A percentile compares a stretch with the other conserved stretches of the same genome.
phyloP scores from a whole-genome alignment of 2,888 invertebrate genomes.

The Ophonus ardosiacus region DNA sequence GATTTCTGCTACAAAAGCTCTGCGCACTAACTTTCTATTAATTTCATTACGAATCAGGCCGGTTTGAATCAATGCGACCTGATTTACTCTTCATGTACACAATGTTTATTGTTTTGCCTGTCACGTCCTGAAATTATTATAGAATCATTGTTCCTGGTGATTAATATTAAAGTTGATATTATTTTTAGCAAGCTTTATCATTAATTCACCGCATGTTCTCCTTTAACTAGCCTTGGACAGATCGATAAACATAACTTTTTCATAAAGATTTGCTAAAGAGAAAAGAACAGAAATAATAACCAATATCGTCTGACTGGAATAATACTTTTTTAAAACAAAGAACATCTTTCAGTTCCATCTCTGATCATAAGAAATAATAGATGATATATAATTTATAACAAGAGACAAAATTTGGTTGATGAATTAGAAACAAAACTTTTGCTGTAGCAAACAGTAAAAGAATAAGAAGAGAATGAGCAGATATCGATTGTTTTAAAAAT shows the following conservation, averaged over 20 bases:
- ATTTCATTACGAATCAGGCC: slow-evolving; percentile 26
- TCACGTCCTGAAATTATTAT: neutral
- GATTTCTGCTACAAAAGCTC: slow-evolving; percentile 28
- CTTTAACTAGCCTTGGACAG: neutral
- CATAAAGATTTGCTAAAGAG: neutral
- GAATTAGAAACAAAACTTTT: too few relatives aligned
- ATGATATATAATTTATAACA: too few relatives aligned
- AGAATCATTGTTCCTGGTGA: neutral
- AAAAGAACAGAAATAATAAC: neutral
- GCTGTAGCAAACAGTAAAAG: too few relatives aligned
- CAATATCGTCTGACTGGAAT: neutral
- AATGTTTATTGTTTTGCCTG: neutral
- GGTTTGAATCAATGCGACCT: slow-evolving; percentile 22
- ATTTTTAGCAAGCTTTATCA: neutral
- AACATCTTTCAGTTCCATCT: too few relatives aligned
- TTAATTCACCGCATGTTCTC: neutral
- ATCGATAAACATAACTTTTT: neutral
- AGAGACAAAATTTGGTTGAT: too few relatives aligned
- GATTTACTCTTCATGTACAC: neutral
- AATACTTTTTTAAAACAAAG: too few relatives aligned
- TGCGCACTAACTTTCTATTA: slow-evolving; percentile 24
- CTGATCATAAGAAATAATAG: too few relatives aligned
- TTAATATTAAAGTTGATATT: neutral
- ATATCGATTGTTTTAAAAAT: too few relatives aligned
- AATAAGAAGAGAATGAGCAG: too few relatives aligned